Evolutionary conservation across 2,888 invertebrate genomes (phyloP), one percentile per base, ranked within the genome.

Genomic region (Lasioglossum vierecki): DNA sequence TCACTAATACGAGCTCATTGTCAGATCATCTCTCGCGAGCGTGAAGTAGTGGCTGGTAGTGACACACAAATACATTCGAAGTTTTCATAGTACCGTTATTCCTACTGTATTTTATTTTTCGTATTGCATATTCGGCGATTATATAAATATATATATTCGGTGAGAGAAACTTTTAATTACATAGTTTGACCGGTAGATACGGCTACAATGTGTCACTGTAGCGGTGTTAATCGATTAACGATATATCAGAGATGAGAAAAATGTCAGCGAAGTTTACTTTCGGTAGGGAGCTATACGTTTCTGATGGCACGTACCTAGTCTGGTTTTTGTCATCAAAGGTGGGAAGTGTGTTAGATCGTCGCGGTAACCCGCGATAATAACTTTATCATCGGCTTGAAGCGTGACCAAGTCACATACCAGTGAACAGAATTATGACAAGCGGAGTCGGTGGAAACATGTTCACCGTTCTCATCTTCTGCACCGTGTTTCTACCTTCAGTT

Each of bases 271-370:
- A 41, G 44, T 81, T 79, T 76, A 91, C 88, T 91, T 91, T 92
- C 92, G 91, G 90, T 92, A 93, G 92, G 88, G 53, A 72, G 53
- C 76, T 81, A 68, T 76, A 83, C 77, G 85, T 71, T 79, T 71
- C 80, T 30, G 39, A 60, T 68, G 71, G 80, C 89, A 89, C 84
- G 89, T 80, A 53, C 49, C 8, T 53, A 84, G 57, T 18, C 46
- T 60, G 46, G 49, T 57, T 60, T 60, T 76, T 85, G 80, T 83
- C 46, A 60, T 63, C 68, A 39, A 77, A 83, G 60, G 77, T 77
- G 49, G 77, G 18, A 80, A 74, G n/a, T 53, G 46, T 60, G 30
- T 78, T 57, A 13, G 60, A 41, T 70, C 35, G 46, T 41, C 72
- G 71, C 46, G 53, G 68, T 75, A 71, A 18, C 3, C 22, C 44